A percentile compares a stretch with the other conserved stretches of the same genome.
Conservation (phyloP, 2,797 vertebrate species). For the Diglossa cyanea region DNA sequence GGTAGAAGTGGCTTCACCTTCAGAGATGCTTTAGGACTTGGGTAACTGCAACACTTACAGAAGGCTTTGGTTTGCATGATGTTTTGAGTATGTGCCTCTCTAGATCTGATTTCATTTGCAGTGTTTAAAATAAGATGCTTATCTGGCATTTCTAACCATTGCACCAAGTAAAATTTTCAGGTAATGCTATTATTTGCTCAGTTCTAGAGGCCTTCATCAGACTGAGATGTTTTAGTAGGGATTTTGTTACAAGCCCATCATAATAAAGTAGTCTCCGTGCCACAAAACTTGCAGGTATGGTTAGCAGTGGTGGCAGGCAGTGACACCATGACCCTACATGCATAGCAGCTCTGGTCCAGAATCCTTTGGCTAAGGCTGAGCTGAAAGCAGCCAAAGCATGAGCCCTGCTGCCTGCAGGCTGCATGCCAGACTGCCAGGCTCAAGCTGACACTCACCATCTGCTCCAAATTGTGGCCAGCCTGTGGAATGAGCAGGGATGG, state of each 20-base stretch:
- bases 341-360: background rate
- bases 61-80: background rate
- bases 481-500: accelerated
- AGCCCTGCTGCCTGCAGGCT: background rate
- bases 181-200: background rate
- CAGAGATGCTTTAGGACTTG: background rate
- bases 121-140: background rate
- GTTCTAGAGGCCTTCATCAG: background rate
- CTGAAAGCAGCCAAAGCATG: background rate
- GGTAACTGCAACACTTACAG: background rate
- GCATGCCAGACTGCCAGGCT: background rate
- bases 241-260: background rate
- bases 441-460: background rate
- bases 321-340: background rate
- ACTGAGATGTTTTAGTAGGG: background rate
- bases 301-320: background rate
- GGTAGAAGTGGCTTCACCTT: background rate
- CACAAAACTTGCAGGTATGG: background rate
- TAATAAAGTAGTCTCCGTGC: background rate
- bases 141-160: background rate
- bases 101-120: background rate
- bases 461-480: background rate
- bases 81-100: background rate
- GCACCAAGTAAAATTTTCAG: background rate
- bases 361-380: background rate